Conservation (phyloP, 2,113 vertebrate genomes). For the Apus apus region DNA sequence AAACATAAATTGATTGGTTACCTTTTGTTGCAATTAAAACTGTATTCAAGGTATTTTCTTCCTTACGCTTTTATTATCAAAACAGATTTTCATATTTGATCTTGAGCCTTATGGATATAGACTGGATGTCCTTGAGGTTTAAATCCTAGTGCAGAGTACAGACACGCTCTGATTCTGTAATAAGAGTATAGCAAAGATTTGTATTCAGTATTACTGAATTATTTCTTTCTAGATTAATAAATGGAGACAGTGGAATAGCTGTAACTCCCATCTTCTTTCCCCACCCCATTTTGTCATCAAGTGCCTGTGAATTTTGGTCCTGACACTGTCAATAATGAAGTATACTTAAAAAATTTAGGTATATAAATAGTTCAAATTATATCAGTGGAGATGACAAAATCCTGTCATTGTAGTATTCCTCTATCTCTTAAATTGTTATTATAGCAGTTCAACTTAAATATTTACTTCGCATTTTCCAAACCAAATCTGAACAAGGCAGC, state of each 20-base stretch:
- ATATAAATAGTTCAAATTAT: background rate
- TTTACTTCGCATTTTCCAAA: background rate
- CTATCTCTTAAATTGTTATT: background rate
- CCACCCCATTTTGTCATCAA: background rate
- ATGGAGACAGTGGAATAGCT: background rate
- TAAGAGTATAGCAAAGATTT: background rate
- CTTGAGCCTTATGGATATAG: background rate
- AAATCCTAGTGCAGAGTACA: background rate
- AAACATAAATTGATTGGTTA: background rate
- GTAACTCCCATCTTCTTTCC: background rate
- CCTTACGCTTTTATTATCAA: background rate
- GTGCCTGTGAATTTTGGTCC: background rate
- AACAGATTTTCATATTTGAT: background rate
- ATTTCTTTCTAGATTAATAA: background rate
- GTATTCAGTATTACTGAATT: background rate
- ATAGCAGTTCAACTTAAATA: background rate
- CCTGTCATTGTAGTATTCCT: background rate
- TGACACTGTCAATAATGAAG: background rate
- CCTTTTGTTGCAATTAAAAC: background rate
- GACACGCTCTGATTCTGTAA: background rate
- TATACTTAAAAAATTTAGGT: background rate
- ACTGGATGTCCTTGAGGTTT: background rate
- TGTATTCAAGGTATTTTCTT: background rate
- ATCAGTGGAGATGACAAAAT: background rate
- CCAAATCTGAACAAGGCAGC: background rate